Evolutionary conservation across 37 sponge, comb jelly and placozoan genomes (phyloP).

Genomic region (Aphrocallistes beatrix): DNA sequence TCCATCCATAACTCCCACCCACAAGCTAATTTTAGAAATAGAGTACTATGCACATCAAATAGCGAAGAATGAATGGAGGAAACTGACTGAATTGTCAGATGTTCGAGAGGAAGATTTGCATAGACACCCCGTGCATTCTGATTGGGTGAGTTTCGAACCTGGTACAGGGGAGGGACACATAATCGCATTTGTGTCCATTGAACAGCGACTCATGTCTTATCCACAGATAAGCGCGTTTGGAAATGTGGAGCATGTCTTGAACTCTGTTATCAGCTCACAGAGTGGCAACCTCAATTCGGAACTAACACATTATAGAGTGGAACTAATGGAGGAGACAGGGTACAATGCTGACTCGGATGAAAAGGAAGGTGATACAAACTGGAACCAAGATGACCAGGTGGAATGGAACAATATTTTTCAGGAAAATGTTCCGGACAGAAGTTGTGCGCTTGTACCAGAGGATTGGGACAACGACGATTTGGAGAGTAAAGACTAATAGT

Average conservation of each 20-base stretch:
- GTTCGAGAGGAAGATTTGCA: neutral
- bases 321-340: neutral
- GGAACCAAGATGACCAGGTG: neutral
- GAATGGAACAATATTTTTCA: neutral
- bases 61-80: constrained; percentile 9
- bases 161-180: neutral
- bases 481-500: neutral
- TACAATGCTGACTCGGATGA: neutral
- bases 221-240: neutral
- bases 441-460: neutral
- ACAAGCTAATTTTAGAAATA: neutral
- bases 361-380: neutral
- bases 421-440: neutral
- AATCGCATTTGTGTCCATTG: neutral
- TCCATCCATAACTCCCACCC: neutral
- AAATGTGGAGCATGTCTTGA: neutral
- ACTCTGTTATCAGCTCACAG: neutral
- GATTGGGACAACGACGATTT: neutral
- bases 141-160: neutral
- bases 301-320: constrained; percentile 12
- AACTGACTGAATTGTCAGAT: neutral
- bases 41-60: neutral
- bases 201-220: neutral
- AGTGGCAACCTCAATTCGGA: neutral
- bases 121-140: neutral